These are phyloP conservation scores for Cladopsammia gracilis DNA, from an alignment of 64 coral and sea anemone genomes.

Conservation along the genomic window DNA sequence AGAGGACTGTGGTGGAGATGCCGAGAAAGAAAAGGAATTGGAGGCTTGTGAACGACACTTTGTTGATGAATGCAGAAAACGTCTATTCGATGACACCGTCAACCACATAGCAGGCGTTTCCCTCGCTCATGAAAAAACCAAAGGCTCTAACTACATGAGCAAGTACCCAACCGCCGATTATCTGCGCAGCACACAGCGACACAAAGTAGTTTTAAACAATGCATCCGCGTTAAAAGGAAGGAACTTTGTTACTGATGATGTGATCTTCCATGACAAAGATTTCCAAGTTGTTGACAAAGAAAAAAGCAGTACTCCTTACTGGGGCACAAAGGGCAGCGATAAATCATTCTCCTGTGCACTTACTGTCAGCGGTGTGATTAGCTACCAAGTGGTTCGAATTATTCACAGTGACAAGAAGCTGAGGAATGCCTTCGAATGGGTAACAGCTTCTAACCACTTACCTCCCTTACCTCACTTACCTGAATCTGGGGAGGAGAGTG, in stretches of 20 bases:
- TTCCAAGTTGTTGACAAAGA: not conserved
- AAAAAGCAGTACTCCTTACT: not conserved
- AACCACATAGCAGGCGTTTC: slow-evolving; percentile 37
- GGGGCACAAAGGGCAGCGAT: not conserved
- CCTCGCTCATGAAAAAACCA: not conserved
- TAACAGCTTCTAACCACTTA: not conserved
- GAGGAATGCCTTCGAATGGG: not conserved
- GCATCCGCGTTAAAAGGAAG: slow-evolving; percentile 10
- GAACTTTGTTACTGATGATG: slow-evolving; percentile 52
- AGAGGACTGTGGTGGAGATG: slow-evolving; percentile 1
- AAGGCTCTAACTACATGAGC: not conserved
- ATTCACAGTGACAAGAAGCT: not conserved
- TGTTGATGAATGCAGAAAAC: slow-evolving; percentile 27
- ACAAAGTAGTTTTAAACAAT: slow-evolving; percentile 50
- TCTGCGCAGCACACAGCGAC: not conserved
- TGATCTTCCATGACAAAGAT: slow-evolving; percentile 7
- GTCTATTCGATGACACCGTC: not conserved
- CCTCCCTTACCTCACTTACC: too few species aligned
- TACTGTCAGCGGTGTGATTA: slow-evolving; percentile 14
- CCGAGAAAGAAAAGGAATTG: slow-evolving; percentile 1
- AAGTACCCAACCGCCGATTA: not conserved
- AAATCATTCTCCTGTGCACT: slow-evolving; percentile 20
- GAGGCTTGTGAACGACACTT: not conserved
- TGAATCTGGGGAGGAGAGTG: too few species aligned
- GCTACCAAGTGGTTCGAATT: slow-evolving; percentile 41